Evolutionary conservation across 2,888 invertebrate genomes (phyloP).

Genomic region (Cosmia trapezina): DNA sequence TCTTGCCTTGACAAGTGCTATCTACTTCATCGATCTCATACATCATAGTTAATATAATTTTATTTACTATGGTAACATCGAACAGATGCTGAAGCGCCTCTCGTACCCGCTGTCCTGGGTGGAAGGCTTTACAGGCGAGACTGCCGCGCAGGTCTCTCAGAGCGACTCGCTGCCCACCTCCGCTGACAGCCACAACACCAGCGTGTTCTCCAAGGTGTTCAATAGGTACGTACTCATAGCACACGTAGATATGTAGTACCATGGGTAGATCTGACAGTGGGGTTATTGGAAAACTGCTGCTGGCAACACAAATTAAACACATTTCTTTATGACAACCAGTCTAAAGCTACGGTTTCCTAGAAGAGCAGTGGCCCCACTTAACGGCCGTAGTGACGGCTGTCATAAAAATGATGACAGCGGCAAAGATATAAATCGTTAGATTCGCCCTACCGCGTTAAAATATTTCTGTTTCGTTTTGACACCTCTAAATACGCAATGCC

Average conservation of each 20-base stretch:
- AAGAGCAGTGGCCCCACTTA: too few species aligned
- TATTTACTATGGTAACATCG: not conserved
- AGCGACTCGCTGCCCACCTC: constrained; percentile 90
- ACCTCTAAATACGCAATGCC: too few species aligned
- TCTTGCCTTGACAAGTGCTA: too few species aligned
- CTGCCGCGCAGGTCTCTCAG: constrained; percentile 86
- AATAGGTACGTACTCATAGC: constrained; percentile 92
- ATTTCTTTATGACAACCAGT: not conserved
- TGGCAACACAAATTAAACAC: not conserved
- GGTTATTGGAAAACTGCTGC: not conserved
- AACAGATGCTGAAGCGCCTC: constrained; percentile 96
- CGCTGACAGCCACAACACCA: constrained; percentile 92
- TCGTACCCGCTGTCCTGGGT: constrained; percentile 98
- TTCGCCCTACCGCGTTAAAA: too few species aligned
- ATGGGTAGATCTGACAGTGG: not conserved
- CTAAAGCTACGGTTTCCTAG: too few species aligned
- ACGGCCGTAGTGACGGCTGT: too few species aligned
- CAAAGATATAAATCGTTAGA: too few species aligned
- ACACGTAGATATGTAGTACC: not conserved
- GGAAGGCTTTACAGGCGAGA: constrained; percentile 96
- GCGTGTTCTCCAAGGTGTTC: constrained; percentile 97
- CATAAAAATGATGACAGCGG: too few species aligned
- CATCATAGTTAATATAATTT: not conserved
- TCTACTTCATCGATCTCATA: not conserved
- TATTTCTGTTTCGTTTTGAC: too few species aligned